Evolutionary conservation across 2,113 vertebrate species (phyloP).

Genomic region (Gavialis gangeticus): DNA sequence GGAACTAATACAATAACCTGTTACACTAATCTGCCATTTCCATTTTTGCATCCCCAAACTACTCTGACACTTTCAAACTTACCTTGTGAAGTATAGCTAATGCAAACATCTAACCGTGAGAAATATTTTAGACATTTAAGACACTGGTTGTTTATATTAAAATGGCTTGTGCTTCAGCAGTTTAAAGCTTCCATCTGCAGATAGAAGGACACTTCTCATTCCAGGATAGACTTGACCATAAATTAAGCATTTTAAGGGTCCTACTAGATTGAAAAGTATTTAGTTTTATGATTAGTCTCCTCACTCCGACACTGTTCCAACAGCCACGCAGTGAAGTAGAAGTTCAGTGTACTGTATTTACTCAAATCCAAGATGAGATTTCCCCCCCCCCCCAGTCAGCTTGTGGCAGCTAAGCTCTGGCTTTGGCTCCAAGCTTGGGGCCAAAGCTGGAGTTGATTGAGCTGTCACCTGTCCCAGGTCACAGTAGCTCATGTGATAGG

Average conservation of each 20-base stretch:
- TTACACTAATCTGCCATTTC: neutral
- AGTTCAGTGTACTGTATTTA: neutral
- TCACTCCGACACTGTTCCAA: neutral
- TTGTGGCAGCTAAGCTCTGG: no score
- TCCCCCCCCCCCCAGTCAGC: no score
- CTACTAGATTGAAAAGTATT: neutral
- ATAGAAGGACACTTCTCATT: neutral
- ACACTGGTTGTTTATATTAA: neutral
- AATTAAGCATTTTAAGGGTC: neutral
- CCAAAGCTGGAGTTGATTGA: no score
- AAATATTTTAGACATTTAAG: neutral
- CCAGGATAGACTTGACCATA: neutral
- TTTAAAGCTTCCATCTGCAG: neutral
- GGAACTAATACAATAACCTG: neutral
- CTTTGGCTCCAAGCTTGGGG: no score
- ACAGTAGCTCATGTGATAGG: no score
- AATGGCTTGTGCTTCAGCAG: neutral
- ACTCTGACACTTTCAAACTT: neutral
- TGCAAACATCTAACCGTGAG: neutral
- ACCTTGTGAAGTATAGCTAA: neutral
- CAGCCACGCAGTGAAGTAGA: neutral
- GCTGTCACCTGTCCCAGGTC: no score
- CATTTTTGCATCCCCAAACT: neutral
- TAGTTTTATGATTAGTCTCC: neutral
- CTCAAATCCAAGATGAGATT: no score